phyloP scores from a whole-genome alignment of 2,888 invertebrate species.

The Aricia artaxerxes region DNA sequence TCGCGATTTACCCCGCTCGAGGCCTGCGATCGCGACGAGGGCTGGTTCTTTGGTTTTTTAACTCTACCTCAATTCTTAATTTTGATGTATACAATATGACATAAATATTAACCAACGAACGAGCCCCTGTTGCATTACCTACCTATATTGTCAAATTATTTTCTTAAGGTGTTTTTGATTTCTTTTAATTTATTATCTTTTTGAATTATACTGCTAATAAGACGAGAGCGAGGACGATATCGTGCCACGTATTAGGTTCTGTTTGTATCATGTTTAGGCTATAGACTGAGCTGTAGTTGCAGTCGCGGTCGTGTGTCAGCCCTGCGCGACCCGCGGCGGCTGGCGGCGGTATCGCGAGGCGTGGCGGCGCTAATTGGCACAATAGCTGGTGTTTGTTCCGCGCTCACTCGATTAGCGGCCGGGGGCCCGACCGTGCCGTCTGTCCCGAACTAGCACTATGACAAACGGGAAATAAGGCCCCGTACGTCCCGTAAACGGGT shows the following conservation, averaged over 20 bases:
- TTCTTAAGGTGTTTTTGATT: no score
- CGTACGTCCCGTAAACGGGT: no score
- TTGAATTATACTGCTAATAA: no score
- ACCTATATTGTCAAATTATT: no score
- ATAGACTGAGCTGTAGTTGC: background rate
- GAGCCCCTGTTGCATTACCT: no score
- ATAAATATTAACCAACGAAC: background rate
- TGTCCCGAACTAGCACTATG: slow-evolving; percentile 11
- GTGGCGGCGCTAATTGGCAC: slow-evolving; percentile 31
- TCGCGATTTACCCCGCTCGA: slow-evolving; percentile 6
- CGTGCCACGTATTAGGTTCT: background rate
- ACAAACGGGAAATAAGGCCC: background rate
- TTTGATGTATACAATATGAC: background rate
- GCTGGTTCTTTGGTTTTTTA: background rate
- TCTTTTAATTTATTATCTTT: no score
- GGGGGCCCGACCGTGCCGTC: background rate
- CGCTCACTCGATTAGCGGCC: slow-evolving; percentile 22
- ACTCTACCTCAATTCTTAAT: background rate
- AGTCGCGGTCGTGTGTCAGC: background rate
- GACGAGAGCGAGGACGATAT: background rate
- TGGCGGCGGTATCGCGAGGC: slow-evolving; percentile 17
- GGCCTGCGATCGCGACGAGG: background rate
- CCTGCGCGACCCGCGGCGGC: background rate
- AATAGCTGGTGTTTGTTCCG: slow-evolving; percentile 32
- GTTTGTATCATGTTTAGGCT: no score